Conservation (phyloP, 2,888 invertebrate genomes). For the Melolontha melolontha region DNA sequence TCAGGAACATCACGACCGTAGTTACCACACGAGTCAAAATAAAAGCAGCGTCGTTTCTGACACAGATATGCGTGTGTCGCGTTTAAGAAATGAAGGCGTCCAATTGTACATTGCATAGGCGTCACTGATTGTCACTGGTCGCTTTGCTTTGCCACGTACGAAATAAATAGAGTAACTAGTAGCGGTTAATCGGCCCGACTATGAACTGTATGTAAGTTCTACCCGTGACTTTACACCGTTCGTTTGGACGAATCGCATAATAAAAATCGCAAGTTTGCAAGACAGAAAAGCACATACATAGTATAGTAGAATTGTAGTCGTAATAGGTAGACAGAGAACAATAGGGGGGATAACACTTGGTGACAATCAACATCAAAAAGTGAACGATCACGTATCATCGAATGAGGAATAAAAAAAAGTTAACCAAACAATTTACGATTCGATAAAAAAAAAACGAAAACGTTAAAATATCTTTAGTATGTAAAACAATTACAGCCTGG, state of each 20-base stretch:
- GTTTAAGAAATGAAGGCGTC: conserved; percentile 39
- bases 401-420: neutral
- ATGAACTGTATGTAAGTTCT: conserved; percentile 54
- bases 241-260: conserved; percentile 57
- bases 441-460: conserved; percentile 6
- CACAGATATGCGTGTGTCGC: conserved; percentile 40
- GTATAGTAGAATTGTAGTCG: conserved; percentile 41
- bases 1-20: conserved; percentile 60
- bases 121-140: conserved; percentile 55
- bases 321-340: conserved; percentile 50
- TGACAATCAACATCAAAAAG: conserved; percentile 53
- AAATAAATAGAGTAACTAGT: conserved; percentile 61
- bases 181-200: conserved; percentile 57
- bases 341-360: conserved; percentile 55
- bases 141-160: conserved; percentile 62
- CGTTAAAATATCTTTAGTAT: neutral
- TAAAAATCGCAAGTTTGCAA: conserved; percentile 55
- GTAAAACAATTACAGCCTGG: neutral
- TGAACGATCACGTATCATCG: conserved; percentile 4
- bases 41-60: conserved; percentile 38
- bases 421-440: neutral
- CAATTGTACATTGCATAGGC: conserved; percentile 56
- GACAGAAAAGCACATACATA: conserved; percentile 58
- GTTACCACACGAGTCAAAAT: conserved; percentile 42
- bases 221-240: conserved; percentile 59